A percentile compares a stretch with the other conserved stretches of the same genome.
phyloP scores from a whole-genome alignment of 2,113 vertebrate genomes.

The Muntiacus muntjak region DNA sequence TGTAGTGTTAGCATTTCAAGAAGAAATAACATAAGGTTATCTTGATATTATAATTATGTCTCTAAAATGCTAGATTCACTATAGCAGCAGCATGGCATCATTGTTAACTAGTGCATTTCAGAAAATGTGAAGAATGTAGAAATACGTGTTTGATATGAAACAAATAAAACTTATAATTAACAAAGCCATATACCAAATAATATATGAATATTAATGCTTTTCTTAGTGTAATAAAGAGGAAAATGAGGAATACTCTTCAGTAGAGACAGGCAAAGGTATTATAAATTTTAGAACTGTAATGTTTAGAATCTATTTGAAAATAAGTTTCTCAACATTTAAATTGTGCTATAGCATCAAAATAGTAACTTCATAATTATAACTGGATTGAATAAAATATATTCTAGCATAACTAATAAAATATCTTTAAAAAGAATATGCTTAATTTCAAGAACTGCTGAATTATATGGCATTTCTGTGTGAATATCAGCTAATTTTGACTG shows the following conservation, averaged over 20 bases:
- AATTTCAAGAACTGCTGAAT: neutral
- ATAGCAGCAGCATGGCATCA: neutral
- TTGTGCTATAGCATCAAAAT: neutral
- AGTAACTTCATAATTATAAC: neutral
- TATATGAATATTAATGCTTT: neutral
- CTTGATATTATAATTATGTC: neutral
- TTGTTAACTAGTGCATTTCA: neutral
- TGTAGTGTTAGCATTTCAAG: rapidly evolving
- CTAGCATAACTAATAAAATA: neutral
- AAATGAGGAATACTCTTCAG: neutral
- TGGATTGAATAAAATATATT: neutral
- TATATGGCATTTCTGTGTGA: neutral
- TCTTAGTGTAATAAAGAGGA: neutral
- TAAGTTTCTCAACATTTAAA: neutral
- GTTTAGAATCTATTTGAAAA: neutral
- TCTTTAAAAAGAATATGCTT: neutral
- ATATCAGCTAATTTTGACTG: neutral
- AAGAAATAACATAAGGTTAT: neutral
- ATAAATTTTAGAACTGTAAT: neutral
- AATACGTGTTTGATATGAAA: neutral
- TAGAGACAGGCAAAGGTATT: neutral
- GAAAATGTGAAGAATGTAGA: neutral
- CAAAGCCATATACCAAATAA: neutral
- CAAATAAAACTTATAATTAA: neutral
- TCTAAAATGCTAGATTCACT: neutral